A percentile compares a stretch with the other conserved stretches of the same genome.
phyloP scores from a whole-genome alignment of 2,113 vertebrate species.

The Candoia aspera region DNA sequence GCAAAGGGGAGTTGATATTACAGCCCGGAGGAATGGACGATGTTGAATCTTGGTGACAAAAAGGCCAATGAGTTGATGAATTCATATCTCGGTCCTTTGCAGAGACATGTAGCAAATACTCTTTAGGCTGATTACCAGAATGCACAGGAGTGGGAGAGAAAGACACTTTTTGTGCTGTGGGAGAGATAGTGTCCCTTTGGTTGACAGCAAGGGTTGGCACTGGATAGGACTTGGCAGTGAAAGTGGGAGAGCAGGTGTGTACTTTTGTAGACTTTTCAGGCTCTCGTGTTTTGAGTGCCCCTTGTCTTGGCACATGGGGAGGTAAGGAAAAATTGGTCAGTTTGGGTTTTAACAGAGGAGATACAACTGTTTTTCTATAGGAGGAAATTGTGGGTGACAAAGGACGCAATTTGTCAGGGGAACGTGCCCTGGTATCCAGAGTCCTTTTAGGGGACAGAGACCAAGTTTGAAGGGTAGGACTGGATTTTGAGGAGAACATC shows the following conservation, averaged over 20 bases:
- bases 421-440: neutral
- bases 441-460: conserved; percentile 50
- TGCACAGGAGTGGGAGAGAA: conserved; percentile 50
- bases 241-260: conserved; percentile 52
- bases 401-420: conserved; percentile 40
- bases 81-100: neutral
- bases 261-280: conserved; percentile 60
- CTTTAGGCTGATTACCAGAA: conserved; percentile 47
- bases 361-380: conserved; percentile 24
- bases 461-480: neutral
- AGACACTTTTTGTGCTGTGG: conserved; percentile 46
- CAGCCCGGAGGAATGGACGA: neutral
- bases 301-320: conserved; percentile 48
- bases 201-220: conserved; percentile 46
- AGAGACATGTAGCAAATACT: conserved; percentile 4
- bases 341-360: conserved; percentile 40
- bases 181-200: neutral
- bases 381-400: conserved; percentile 10
- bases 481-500: conserved; percentile 38
- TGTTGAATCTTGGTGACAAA: conserved; percentile 23
- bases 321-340: conserved; percentile 4
- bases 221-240: conserved; percentile 59
- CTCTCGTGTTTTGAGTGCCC: fast-evolving
- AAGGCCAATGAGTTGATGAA: conserved; percentile 9
- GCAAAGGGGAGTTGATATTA: conserved; percentile 17